Evolutionary conservation across 2,888 invertebrate genomes (phyloP).

Genomic region (Meandrusa payeni): DNA sequence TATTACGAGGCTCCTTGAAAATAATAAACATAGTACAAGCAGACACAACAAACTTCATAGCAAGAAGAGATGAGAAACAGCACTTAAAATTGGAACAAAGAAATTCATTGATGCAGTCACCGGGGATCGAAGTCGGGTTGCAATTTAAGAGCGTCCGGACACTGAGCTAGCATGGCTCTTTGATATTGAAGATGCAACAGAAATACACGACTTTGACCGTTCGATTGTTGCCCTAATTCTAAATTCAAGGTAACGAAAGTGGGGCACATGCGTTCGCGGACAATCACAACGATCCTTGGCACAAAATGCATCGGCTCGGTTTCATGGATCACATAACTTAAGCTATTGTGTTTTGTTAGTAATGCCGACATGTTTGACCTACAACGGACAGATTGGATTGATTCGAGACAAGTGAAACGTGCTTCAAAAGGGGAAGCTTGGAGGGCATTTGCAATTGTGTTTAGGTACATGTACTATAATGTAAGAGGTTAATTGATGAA

Average conservation of each 20-base stretch:
- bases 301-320: conserved; percentile 47
- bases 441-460: background rate
- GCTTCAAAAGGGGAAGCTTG: background rate
- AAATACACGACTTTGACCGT: conserved; percentile 15
- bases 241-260: conserved; percentile 61
- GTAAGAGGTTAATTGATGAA: too few relatives aligned
- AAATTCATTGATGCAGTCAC: too few relatives aligned
- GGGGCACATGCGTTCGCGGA: conserved; percentile 48
- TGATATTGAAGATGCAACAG: too few relatives aligned
- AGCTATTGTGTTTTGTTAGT: conserved; percentile 59
- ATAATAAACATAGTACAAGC: too few relatives aligned
- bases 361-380: conserved; percentile 50
- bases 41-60: too few relatives aligned
- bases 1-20: too few relatives aligned
- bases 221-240: conserved; percentile 50
- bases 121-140: too few relatives aligned
- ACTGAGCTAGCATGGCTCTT: too few relatives aligned
- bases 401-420: conserved; percentile 9
- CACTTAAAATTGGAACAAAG: too few relatives aligned
- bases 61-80: too few relatives aligned
- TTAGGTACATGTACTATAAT: too few relatives aligned
- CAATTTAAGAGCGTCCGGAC: too few relatives aligned
- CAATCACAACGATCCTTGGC: conserved; percentile 68
- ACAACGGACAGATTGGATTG: conserved; percentile 36
- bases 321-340: conserved; percentile 61